Conservation (phyloP, 1,140 invertebrate genomes). For the Chionoecetes opilio region DNA sequence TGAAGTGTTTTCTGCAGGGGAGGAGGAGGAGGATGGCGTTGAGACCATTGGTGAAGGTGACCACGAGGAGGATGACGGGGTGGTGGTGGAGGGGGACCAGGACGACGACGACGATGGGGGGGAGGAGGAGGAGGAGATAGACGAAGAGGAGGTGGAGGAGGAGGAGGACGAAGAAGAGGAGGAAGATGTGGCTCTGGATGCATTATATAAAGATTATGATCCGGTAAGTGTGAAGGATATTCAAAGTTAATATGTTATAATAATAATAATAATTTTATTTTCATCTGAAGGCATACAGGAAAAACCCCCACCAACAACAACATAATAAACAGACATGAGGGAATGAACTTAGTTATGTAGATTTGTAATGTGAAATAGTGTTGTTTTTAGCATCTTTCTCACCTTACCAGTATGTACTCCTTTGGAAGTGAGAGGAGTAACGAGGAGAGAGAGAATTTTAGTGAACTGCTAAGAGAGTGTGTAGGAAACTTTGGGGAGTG, state of each 20-base stretch:
- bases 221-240: conserved; percentile 65
- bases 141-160: conserved; percentile 80
- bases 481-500: too few species aligned
- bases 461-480: too few species aligned
- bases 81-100: conserved; percentile 63
- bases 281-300: too few species aligned
- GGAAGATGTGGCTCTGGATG: conserved; percentile 78
- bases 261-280: too few species aligned
- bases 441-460: too few species aligned
- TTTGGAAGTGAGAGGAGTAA: too few species aligned
- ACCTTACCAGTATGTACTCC: too few species aligned
- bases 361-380: too few species aligned
- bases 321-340: too few species aligned
- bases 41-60: conserved; percentile 65
- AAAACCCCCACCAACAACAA: too few species aligned
- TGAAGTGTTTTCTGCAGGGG: conserved; percentile 59
- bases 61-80: conserved; percentile 80
- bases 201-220: conserved; percentile 79
- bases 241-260: background rate
- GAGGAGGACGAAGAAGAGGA: conserved; percentile 81
- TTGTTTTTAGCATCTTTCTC: too few species aligned
- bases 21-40: conserved; percentile 80
- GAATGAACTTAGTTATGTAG: too few species aligned
- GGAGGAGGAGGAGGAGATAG: conserved; percentile 79
- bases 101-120: conserved; percentile 80